Percentiles rank a stretch among this genome's conserved stretches.
phyloP scores from a whole-genome alignment of 2,113 vertebrate species.

The Python bivittatus region DNA sequence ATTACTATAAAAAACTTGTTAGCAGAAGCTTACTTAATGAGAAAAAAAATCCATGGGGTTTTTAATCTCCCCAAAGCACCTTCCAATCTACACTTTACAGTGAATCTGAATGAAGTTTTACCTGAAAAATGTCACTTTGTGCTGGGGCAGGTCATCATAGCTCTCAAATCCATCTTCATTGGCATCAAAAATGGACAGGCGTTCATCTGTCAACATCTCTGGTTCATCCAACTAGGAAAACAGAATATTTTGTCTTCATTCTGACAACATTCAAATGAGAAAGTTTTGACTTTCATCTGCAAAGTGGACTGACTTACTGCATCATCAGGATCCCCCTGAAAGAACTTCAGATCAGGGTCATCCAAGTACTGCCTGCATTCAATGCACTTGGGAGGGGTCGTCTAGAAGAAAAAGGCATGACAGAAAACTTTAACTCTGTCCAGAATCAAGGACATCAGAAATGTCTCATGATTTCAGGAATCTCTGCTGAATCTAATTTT shows the following conservation, averaged over 20 bases:
- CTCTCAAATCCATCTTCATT: conserved; percentile 94
- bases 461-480: not conserved
- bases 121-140: conserved; percentile 95
- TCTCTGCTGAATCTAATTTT: not conserved
- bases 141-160: conserved; percentile 92
- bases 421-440: rapidly evolving
- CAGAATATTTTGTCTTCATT: rapidly evolving
- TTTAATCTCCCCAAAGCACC: not conserved
- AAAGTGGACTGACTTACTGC: conserved; percentile 70
- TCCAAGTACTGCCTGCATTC: conserved; percentile 94
- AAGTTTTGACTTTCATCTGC: rapidly evolving
- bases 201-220: conserved; percentile 92
- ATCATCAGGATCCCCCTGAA: conserved; percentile 88
- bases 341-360: conserved; percentile 92
- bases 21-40: not conserved
- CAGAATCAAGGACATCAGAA: not conserved
- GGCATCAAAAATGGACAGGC: conserved; percentile 89
- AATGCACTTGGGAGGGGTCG: conserved; percentile 83
- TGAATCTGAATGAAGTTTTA: conserved; percentile 26
- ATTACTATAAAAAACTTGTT: not conserved
- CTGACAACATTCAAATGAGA: rapidly evolving
- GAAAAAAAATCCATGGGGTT: not conserved
- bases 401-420: conserved; percentile 60
- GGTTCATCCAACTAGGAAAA: conserved; percentile 87
- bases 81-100: not conserved